These are phyloP conservation scores for Anthopleura xanthogrammica DNA, from an alignment of 92 coral and sea anemone genomes.

Conservation along the genomic window DNA sequence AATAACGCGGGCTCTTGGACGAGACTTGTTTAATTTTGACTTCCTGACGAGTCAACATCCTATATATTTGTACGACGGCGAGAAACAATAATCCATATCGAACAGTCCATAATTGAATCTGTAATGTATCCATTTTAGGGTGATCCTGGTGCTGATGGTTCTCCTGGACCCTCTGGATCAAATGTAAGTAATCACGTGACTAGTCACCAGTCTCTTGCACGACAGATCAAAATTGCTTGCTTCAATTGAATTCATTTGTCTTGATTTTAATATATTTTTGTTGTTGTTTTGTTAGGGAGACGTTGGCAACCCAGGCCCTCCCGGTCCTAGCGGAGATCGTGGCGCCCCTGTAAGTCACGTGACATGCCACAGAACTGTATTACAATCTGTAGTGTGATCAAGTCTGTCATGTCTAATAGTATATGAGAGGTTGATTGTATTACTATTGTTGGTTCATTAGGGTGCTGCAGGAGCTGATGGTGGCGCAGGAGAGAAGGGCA, in stretches of 20 bases:
- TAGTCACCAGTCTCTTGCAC: neutral
- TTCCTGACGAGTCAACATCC: neutral
- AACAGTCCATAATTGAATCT: neutral
- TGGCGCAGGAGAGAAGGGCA: conserved; percentile 46
- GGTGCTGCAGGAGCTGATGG: conserved; percentile 41
- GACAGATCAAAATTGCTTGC: neutral
- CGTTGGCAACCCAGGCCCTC: conserved; percentile 48
- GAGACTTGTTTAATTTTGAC: too few species aligned
- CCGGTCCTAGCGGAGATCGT: conserved; percentile 38
- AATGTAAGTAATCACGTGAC: conserved; percentile 13
- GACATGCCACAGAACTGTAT: neutral
- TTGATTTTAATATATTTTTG: neutral
- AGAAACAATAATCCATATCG: neutral
- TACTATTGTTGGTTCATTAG: neutral
- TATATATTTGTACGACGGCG: neutral
- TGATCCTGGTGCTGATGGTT: conserved; percentile 41
- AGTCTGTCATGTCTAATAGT: neutral
- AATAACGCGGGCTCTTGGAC: too few species aligned
- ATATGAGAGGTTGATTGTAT: neutral
- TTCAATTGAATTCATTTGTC: neutral
- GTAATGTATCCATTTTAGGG: conserved; percentile 12
- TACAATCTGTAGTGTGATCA: neutral
- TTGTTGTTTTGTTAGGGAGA: conserved; percentile 34
- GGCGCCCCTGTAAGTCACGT: conserved; percentile 28
- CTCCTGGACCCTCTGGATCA: conserved; percentile 35